phyloP scores from a whole-genome alignment of 1,140 invertebrate species.

The Drosophila willistoni region DNA sequence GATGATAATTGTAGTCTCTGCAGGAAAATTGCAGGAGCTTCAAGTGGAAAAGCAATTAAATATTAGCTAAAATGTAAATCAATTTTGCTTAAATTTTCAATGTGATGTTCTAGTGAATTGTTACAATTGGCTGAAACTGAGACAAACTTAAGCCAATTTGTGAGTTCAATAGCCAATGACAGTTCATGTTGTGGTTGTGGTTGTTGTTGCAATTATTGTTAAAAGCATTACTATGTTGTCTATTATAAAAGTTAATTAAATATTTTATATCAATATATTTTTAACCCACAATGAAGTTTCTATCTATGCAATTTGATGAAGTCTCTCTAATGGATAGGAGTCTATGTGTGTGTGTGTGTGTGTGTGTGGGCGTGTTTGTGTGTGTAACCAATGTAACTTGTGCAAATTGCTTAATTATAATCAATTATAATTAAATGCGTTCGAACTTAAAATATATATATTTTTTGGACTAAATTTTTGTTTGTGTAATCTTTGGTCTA shows the following conservation, averaged over 20 bases:
- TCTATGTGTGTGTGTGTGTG: not conserved
- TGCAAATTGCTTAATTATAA: slow-evolving; percentile 4
- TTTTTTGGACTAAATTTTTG: not conserved
- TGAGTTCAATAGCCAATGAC: no score
- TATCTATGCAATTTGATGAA: not conserved
- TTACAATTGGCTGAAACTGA: no score
- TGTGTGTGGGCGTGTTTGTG: not conserved
- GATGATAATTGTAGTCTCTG: no score
- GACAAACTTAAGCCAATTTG: no score
- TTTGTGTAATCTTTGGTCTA: not conserved
- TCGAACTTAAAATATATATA: not conserved
- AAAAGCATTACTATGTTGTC: slow-evolving; percentile 12
- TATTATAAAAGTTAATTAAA: slow-evolving; percentile 12
- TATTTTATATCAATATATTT: not conserved
- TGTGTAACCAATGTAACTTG: not conserved
- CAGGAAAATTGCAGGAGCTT: no score
- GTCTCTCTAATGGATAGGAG: not conserved
- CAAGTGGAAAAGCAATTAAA: no score
- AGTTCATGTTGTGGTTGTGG: no score
- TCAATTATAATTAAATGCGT: not conserved
- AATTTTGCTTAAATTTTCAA: no score
- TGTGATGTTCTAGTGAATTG: no score
- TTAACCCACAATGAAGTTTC: not conserved
- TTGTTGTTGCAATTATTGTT: not conserved
- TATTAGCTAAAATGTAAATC: no score